phyloP scores from a whole-genome alignment of 2,888 invertebrate species.

The Eurois occulta region DNA sequence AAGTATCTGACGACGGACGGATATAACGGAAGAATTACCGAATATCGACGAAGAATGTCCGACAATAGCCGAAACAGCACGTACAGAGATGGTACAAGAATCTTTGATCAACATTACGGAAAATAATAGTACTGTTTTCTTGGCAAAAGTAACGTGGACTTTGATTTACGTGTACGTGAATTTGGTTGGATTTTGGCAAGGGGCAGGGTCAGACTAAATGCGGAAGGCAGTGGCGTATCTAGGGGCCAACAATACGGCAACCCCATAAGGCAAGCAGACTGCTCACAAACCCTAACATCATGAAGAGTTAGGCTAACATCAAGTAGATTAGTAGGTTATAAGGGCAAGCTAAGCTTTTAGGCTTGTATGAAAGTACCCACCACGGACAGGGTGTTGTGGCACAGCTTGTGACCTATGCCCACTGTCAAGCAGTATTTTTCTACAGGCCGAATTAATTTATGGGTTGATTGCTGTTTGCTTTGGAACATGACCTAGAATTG shows the following conservation, averaged over 20 bases:
- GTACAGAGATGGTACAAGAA: constrained; percentile 30
- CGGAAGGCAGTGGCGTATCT: neutral
- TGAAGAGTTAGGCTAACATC: no score
- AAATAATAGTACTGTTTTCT: neutral
- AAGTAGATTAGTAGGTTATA: no score
- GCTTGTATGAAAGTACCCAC: no score
- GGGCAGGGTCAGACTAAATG: neutral
- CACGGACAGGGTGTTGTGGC: neutral
- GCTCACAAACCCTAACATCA: no score
- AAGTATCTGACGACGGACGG: constrained; percentile 55
- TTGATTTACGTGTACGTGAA: neutral
- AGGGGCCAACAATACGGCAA: no score
- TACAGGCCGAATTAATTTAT: neutral
- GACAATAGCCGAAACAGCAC: constrained; percentile 74
- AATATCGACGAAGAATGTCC: constrained; percentile 63
- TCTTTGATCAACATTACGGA: constrained; percentile 34
- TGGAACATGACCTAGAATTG: neutral
- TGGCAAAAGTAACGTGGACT: neutral
- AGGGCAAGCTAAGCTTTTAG: no score
- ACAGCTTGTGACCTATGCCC: neutral
- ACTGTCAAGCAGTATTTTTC: neutral
- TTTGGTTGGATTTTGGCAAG: neutral
- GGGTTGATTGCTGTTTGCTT: neutral
- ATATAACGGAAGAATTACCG: constrained; percentile 66
- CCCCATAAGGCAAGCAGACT: no score